phyloP scores from a whole-genome alignment of 2,113 vertebrate species.

The Accipiter cooperii region DNA sequence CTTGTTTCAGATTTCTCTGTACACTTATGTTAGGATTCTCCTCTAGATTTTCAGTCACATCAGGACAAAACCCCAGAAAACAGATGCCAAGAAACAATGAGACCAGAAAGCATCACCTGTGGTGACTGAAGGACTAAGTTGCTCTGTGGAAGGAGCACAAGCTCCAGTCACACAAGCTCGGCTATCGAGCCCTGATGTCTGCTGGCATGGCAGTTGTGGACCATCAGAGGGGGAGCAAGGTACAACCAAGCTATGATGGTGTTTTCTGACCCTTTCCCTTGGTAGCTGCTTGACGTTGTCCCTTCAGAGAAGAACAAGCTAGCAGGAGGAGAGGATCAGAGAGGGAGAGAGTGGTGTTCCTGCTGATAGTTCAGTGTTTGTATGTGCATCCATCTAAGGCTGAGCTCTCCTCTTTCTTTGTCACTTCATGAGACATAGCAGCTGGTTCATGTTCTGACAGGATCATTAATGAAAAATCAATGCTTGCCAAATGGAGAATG shows the following conservation, averaged over 20 bases:
- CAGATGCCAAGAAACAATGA: not conserved
- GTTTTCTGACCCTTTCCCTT: not conserved
- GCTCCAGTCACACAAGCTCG: not conserved
- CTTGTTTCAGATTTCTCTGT: not conserved
- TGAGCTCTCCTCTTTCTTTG: not conserved
- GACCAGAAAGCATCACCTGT: not conserved
- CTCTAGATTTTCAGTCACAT: not conserved
- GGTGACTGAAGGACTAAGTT: not conserved
- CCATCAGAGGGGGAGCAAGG: not conserved
- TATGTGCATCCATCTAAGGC: not conserved
- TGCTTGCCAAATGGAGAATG: not conserved
- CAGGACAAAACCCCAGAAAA: not conserved
- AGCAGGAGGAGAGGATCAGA: not conserved
- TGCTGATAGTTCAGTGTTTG: not conserved
- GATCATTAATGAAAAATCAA: conserved; percentile 9
- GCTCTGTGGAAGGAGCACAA: not conserved
- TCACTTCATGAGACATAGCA: not conserved
- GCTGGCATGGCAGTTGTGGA: not conserved
- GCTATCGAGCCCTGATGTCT: not conserved
- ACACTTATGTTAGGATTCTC: not conserved
- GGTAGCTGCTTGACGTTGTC: not conserved
- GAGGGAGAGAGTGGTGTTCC: not conserved
- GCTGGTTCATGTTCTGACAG: not conserved
- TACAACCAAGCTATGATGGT: not conserved
- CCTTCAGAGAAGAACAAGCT: not conserved